phyloP scores from a whole-genome alignment of 2,113 vertebrate species.

The Dasypus novemcinctus region DNA sequence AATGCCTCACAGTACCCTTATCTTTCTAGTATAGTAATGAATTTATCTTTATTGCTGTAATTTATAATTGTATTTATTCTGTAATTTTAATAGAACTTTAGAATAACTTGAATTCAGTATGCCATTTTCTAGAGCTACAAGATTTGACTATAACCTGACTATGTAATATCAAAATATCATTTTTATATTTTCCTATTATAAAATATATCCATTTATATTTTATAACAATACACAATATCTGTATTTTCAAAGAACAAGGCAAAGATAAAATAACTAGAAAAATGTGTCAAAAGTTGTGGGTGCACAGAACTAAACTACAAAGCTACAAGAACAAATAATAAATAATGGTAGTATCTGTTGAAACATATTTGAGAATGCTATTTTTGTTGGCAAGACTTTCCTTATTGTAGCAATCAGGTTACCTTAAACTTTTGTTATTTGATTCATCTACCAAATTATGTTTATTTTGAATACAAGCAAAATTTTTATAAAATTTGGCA shows the following conservation, averaged over 20 bases:
- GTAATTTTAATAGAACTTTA: slow-evolving; percentile 6
- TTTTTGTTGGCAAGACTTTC: slow-evolving; percentile 8
- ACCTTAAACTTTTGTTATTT: neutral
- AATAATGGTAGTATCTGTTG: neutral
- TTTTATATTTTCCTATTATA: too few species aligned
- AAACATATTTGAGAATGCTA: neutral
- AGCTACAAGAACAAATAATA: neutral
- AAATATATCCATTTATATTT: neutral
- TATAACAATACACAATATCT: neutral
- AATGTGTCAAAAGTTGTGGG: neutral
- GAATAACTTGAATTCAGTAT: neutral
- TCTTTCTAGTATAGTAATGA: neutral
- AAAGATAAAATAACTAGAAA: neutral
- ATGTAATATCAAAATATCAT: neutral
- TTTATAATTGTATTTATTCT: neutral
- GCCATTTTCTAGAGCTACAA: neutral
- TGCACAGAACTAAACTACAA: neutral
- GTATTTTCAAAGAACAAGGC: too few species aligned
- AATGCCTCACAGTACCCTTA: neutral
- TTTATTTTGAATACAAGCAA: slow-evolving; percentile 6
- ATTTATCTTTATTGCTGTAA: neutral
- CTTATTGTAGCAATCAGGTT: neutral
- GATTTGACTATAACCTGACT: neutral
- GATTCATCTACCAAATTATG: neutral
- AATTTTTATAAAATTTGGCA: slow-evolving; percentile 1